Conservation (phyloP, 2,797 vertebrate species). For the Dendrocincla fuliginosa region DNA sequence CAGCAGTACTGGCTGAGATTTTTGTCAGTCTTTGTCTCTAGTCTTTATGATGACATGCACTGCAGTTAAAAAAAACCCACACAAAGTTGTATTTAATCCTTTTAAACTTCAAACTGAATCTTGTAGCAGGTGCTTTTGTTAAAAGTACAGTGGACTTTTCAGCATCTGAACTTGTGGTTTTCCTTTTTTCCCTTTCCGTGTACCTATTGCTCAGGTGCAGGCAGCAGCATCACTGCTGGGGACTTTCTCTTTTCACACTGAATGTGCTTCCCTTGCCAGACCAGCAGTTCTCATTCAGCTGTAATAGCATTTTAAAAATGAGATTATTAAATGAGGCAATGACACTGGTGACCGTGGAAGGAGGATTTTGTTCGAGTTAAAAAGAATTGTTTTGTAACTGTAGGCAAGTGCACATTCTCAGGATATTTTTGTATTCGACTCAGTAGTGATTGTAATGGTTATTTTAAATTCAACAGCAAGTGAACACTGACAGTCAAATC, state of each 20-base stretch:
- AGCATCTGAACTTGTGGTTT: not conserved
- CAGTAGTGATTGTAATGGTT: not conserved
- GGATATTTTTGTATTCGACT: not conserved
- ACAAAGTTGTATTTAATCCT: not conserved
- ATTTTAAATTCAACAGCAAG: not conserved
- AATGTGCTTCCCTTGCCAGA: not conserved
- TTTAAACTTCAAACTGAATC: not conserved
- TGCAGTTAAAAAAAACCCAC: not conserved
- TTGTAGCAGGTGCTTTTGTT: not conserved
- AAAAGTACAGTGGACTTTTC: not conserved
- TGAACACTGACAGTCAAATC: not conserved
- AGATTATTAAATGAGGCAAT: conserved; percentile 35
- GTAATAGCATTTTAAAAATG: conserved; percentile 25
- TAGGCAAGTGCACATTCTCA: not conserved
- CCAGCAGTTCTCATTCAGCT: conserved; percentile 22
- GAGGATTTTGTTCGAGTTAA: not conserved
- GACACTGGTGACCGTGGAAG: not conserved
- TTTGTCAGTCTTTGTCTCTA: not conserved
- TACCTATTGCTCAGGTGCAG: not conserved
- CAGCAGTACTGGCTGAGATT: not conserved
- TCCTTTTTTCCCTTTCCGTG: not conserved
- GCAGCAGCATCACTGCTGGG: not conserved
- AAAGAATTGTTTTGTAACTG: conserved; percentile 33
- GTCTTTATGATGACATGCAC: not conserved
- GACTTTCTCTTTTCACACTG: not conserved